Evolutionary conservation across 2,113 vertebrate species (phyloP).

Genomic region (Hemiscyllium ocellatum): DNA sequence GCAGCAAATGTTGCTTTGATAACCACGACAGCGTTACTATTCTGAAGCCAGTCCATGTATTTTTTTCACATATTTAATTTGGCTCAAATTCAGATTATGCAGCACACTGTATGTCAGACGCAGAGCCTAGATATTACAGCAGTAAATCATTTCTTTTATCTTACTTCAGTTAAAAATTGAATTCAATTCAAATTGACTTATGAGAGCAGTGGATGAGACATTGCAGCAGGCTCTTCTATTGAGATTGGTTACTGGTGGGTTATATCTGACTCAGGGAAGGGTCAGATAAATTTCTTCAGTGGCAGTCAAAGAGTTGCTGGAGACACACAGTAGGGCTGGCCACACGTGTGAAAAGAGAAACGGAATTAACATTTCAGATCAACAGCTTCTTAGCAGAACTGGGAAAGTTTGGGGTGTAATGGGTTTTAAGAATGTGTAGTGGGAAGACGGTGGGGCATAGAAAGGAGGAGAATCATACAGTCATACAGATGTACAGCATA

Average conservation of each 20-base stretch:
- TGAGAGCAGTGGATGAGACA: not conserved
- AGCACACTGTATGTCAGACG: not conserved
- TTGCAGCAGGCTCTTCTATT: not conserved
- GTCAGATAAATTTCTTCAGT: not conserved
- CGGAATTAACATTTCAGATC: not conserved
- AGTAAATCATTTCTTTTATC: not conserved
- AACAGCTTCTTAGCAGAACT: not conserved
- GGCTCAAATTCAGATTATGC: not conserved
- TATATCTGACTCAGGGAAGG: not conserved
- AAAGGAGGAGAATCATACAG: not conserved
- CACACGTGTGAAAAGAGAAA: not conserved
- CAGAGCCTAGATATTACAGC: not conserved
- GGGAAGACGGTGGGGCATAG: too few species aligned
- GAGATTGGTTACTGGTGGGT: not conserved
- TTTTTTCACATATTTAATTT: not conserved
- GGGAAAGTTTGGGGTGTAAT: not conserved
- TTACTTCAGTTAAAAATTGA: not conserved
- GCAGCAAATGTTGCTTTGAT: not conserved
- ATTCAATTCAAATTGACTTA: not conserved
- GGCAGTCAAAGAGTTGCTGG: not conserved
- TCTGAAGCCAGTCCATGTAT: not conserved
- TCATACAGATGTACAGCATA: too few species aligned
- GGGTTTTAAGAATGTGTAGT: not conserved
- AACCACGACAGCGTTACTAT: not conserved
- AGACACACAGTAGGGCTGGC: not conserved